These are phyloP conservation scores for Engraulis encrasicolus DNA, from an alignment of 2,113 vertebrate genomes.

Conservation along the genomic window DNA sequence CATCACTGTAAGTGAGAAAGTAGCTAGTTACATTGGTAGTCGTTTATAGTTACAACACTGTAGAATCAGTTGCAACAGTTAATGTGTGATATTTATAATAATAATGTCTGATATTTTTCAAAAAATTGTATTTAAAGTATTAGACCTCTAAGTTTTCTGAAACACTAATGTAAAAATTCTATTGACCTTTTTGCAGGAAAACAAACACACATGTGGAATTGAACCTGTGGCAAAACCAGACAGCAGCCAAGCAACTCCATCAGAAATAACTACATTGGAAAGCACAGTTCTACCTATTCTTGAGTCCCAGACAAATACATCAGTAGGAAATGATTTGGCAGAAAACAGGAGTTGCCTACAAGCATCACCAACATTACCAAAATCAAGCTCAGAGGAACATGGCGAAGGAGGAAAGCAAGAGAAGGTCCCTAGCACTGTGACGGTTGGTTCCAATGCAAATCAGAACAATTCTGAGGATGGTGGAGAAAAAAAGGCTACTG, in stretches of 20 bases:
- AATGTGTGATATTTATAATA: too few relatives aligned
- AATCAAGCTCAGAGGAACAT: slow-evolving; percentile 83
- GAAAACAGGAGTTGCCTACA: slow-evolving; percentile 77
- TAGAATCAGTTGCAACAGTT: not conserved
- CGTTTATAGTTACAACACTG: not conserved
- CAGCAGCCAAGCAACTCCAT: slow-evolving; percentile 85
- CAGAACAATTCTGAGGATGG: slow-evolving; percentile 73
- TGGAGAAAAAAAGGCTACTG: slow-evolving; percentile 81
- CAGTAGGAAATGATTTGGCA: slow-evolving; percentile 71
- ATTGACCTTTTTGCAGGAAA: slow-evolving; percentile 30
- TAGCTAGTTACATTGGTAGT: not conserved
- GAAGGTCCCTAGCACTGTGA: slow-evolving; percentile 55
- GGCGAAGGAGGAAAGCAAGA: slow-evolving; percentile 69
- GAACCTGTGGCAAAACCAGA: slow-evolving; percentile 77
- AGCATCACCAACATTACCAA: slow-evolving; percentile 75
- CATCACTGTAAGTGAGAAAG: slow-evolving; percentile 61
- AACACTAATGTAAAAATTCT: slow-evolving; percentile 13
- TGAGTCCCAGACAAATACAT: slow-evolving; percentile 81
- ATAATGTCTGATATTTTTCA: not conserved
- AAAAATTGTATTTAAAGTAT: not conserved
- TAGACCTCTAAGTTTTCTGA: not conserved
- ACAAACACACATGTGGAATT: slow-evolving; percentile 70
- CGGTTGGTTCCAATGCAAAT: slow-evolving; percentile 62
- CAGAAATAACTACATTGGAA: slow-evolving; percentile 92
- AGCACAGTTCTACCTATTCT: slow-evolving; percentile 93